Percentiles rank a stretch among this genome's conserved stretches.
Conservation (phyloP, 1,140 invertebrate species). For the Hypsibius dujardini region DNA sequence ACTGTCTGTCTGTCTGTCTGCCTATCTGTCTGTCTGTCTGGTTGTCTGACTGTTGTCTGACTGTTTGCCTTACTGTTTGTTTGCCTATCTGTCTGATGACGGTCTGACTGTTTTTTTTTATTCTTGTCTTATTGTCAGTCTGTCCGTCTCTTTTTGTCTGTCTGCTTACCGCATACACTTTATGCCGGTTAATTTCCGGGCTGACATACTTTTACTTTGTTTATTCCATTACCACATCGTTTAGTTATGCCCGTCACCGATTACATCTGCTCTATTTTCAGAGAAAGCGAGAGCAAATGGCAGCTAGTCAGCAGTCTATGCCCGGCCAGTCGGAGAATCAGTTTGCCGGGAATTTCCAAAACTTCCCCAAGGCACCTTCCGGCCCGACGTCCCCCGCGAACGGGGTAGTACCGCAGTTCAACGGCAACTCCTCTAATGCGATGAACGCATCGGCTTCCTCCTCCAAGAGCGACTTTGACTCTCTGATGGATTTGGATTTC, state of each 20-base stretch:
- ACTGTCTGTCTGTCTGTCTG: not conserved
- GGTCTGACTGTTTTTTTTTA: no score
- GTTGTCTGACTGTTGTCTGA: not conserved
- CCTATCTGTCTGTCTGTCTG: no score
- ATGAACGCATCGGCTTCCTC: not conserved
- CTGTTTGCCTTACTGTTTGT: no score
- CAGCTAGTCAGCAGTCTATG: not conserved
- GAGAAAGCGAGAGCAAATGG: not conserved
- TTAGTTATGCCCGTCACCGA: not conserved
- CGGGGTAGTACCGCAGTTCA: not conserved
- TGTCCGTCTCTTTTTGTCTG: no score
- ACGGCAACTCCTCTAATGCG: not conserved
- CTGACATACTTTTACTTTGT: not conserved
- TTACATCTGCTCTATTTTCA: not conserved
- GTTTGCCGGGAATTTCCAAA: no score
- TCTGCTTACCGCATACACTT: no score
- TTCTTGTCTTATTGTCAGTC: no score
- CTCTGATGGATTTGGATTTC: constrained; percentile 1
- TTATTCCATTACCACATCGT: not conserved
- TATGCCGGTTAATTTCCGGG: not conserved
- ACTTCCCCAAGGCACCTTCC: constrained; percentile 9
- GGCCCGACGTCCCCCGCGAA: not conserved
- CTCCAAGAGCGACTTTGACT: constrained; percentile 4
- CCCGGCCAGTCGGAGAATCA: not conserved
- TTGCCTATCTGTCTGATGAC: no score